Evolutionary conservation across 2,888 invertebrate genomes (phyloP).

Genomic region (Diploptera punctata): DNA sequence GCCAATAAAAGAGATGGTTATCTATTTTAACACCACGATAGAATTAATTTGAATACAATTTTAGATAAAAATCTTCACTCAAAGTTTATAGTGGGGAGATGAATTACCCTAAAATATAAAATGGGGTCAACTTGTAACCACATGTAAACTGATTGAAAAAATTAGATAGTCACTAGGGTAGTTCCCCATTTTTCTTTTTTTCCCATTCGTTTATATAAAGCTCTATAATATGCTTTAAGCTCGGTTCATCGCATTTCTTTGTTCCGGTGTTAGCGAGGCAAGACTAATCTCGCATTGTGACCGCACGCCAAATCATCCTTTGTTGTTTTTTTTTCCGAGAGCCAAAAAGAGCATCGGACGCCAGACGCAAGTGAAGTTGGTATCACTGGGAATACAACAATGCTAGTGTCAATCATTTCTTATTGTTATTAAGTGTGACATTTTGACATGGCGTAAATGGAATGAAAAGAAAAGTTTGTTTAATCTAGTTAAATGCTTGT

Average conservation of each 20-base stretch:
- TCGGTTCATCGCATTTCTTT: slow-evolving; percentile 20
- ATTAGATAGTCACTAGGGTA: too few relatives aligned
- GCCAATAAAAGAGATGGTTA: too few relatives aligned
- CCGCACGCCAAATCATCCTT: slow-evolving; percentile 16
- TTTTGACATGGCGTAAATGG: slow-evolving; percentile 14
- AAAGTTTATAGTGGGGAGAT: not conserved
- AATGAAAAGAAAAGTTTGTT: slow-evolving; percentile 11
- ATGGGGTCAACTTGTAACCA: slow-evolving; percentile 24
- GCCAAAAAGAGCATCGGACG: slow-evolving; percentile 13
- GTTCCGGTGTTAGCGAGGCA: slow-evolving; percentile 22
- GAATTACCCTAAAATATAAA: slow-evolving; percentile 8
- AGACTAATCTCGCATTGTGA: slow-evolving; percentile 18
- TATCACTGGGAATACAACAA: not conserved
- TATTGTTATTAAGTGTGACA: slow-evolving; percentile 15
- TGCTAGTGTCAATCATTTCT: slow-evolving; percentile 11
- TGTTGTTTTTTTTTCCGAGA: not conserved
- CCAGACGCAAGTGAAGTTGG: slow-evolving; percentile 10
- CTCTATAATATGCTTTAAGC: slow-evolving; percentile 23
- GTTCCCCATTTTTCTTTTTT: not conserved
- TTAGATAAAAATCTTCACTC: slow-evolving; percentile 4
- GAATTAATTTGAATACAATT: not conserved
- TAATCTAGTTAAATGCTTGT: slow-evolving; percentile 23
- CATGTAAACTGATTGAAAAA: slow-evolving; percentile 29
- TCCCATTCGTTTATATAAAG: not conserved
- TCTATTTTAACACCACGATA: not conserved